Evolutionary conservation across 2,113 vertebrate species (phyloP).

Genomic region (Leucopsar rothschildi): DNA sequence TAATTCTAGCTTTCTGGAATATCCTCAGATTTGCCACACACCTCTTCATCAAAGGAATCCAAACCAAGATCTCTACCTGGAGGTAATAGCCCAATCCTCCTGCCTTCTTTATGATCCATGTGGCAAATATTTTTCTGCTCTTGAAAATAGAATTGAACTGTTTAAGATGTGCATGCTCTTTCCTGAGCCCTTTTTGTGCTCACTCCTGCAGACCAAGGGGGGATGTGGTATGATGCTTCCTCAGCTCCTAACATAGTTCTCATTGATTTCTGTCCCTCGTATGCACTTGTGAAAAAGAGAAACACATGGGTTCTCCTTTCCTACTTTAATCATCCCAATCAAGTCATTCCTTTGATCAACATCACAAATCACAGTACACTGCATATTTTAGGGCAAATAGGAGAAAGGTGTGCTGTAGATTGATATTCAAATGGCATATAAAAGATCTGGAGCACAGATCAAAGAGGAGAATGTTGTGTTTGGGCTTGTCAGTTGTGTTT

Average conservation of each 20-base stretch:
- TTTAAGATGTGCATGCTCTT: neutral
- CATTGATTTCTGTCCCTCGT: neutral
- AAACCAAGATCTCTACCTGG: neutral
- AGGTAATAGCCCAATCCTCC: neutral
- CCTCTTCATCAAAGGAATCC: neutral
- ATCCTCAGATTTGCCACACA: neutral
- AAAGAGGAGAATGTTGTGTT: neutral
- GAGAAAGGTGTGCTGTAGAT: neutral
- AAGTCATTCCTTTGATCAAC: constrained; percentile 42
- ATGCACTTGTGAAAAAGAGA: neutral
- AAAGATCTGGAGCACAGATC: neutral
- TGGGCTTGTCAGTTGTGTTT: neutral
- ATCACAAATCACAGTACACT: neutral
- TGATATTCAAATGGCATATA: neutral
- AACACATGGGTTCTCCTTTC: neutral
- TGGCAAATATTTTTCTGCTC: neutral
- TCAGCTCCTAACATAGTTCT: neutral
- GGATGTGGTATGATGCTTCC: neutral
- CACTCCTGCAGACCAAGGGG: neutral
- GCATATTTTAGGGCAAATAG: neutral
- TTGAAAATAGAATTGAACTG: neutral
- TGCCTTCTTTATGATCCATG: neutral
- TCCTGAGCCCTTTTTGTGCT: neutral
- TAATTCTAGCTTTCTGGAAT: neutral
- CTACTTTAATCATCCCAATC: constrained; percentile 2